Evolutionary conservation across 2,797 vertebrate genomes (phyloP), one percentile per base, ranked within the genome.

Genomic region (Salmo trutta): DNA sequence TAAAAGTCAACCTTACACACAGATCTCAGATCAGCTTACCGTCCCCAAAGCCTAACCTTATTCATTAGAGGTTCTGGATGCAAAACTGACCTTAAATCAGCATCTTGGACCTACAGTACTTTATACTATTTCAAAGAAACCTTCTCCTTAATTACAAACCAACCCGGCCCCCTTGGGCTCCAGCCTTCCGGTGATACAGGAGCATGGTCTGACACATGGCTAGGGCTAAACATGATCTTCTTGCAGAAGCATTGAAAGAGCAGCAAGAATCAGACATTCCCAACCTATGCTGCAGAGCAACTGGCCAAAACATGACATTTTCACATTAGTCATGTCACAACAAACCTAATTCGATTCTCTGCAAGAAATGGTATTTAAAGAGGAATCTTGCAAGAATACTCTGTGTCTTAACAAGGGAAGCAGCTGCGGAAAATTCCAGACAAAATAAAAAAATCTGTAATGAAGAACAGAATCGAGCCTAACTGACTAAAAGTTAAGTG

Each of bases 21-120:
- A 29, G 52, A 47, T 12, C 41, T 47, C 2, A 12, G 41, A 56
- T 84, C 76, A 74, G 64, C 27, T 66, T 29, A 66, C 31, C 2
- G 15, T 33, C 65, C 5, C 15, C 2, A 7, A 31, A 33, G 41
- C 10, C 41, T 47, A 47, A 17, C 52, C 27, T 17, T 72, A 71
- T 27, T 24, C 41, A 16, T 47, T 71, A 16, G 4, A 24, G n/a
- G n/a, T 71, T 24, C 17, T 17, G 12, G 15, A 53, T 76, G 75
- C 81, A 80, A 47, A 47, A 68, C 75, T 85, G 79, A 85, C 81
- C 84, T 80, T 75, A 77, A 65, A 81, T 66, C 64, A 27, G 68
- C 19, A 5, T 62, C 70, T 33, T 75, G 77, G 67, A 15, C 83
- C 85, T 80, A 79, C 41, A 47, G 10, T 47, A 47, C 64, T 69